Evolutionary conservation across 92 coral and sea anemone species (phyloP), one percentile per base, ranked within the genome.

Genomic region (Phenganax marumi): DNA sequence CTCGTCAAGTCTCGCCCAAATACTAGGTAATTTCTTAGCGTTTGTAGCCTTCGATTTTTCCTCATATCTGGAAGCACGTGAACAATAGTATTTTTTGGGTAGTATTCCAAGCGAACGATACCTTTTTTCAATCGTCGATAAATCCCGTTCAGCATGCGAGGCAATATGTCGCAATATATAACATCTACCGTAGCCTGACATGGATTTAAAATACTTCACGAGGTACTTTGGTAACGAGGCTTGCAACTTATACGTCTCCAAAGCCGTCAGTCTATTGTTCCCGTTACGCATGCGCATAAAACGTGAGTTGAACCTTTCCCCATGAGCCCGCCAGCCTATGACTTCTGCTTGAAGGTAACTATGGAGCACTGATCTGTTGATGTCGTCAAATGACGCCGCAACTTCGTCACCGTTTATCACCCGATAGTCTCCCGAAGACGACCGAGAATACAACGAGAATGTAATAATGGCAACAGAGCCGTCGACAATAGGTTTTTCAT

Each of bases 1-100:
- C 21, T 63, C 14, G n/a, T 52, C 46, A 39, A 68, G 22, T n/a
- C 25, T 48, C 0, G 52, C 74, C 80, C 80, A 76, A 23, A 73
- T 53, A 33, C 43, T 52, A 16, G 51, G 10, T 33, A 26, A 13
- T 13, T 25, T 18, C 16, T 18, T 63, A 1, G 17, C 47, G 46
- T 8, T 77, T 33, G 46, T 21, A 23, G 18, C 13, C 10, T 18
- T 48, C 0, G 21, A 8, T n/a, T 18, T n/a, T 13, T 5, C 0
- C 52, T 8, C 75, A 17, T 14, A 8, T 26, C 50, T 77, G 12
- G 77, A 0, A 0, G 50, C 49, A 33, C 68, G 81, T 18, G 88
- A 87, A 75, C 98, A 95, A 66, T 87, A 75, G 84, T 87, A 84
- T 58, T 92, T 91, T 60, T 87, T 89, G 16, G 92, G 89, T 11